Evolutionary conservation across 2,888 invertebrate genomes (phyloP), one percentile per base, ranked within the genome.

Genomic region (Agapostemon virescens): DNA sequence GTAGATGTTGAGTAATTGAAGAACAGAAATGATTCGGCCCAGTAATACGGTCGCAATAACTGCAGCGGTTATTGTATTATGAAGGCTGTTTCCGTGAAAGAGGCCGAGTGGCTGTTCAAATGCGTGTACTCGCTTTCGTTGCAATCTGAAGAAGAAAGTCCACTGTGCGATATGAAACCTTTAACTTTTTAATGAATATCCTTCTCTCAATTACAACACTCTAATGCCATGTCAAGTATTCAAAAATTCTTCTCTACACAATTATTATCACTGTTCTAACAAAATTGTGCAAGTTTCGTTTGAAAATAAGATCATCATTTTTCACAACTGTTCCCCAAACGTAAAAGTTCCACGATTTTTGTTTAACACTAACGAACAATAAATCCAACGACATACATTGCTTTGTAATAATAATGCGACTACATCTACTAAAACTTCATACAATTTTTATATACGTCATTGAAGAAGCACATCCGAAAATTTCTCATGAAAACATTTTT

Each of bases 1-100:
- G 73, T 70, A 73, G 80, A 77, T 70, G 75, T 77, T 76, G 84
- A 78, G 74, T 83, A 81, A 77, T 83, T 75, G 79, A 74, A 74
- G 81, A 79, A 84, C 71, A 83, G 81, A 77, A 80, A 85, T 75
- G 80, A 75, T 63, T 63, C 73, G 79, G 77, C 82, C 83, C 78
- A 85, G 88, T 88, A 86, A 88, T 88, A 84, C 86, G 82, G 80
- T 84, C 79, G 87, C 84, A 80, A 89, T 84, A 77, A 83, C 82
- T 79, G 77, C 68, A 74, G 30, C 74, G 69, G 85, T 85, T 83
- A 89, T 90, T 90, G 90, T 90, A 84, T 87, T 64, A 82, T 79
- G 80, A 52, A 81, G 76, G 74, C 79, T 79, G 77, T 80, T 84
- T 88, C 88, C 87, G 89, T 89, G 86, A 86, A 83, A 89, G 79